Percentiles rank a stretch among this genome's conserved stretches.
Evolutionary conservation across 2,888 invertebrate genomes (phyloP).

Genomic region (Acrocyrtus sp.): DNA sequence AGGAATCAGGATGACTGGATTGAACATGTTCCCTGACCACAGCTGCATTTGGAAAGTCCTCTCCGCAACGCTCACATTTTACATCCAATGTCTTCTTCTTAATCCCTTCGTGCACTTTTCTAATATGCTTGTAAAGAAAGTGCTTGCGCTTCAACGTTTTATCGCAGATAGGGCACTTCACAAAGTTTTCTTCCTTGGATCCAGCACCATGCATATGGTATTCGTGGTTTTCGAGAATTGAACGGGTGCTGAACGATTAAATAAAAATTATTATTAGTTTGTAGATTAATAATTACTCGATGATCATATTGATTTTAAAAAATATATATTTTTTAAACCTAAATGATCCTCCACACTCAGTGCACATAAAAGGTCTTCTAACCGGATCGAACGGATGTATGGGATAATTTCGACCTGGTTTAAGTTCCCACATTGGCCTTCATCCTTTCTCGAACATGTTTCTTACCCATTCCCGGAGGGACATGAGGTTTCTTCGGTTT

Average conservation of each 20-base stretch:
- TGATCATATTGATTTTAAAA: too few relatives aligned
- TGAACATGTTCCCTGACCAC: slow-evolving; percentile 4
- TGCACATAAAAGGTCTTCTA: too few relatives aligned
- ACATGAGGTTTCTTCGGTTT: not conserved
- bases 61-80: slow-evolving; percentile 21
- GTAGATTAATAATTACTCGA: too few relatives aligned
- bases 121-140: not conserved
- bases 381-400: too few relatives aligned
- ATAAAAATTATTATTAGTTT: too few relatives aligned
- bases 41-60: not conserved
- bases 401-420: too few relatives aligned
- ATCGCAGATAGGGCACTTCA: slow-evolving; percentile 11
- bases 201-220: slow-evolving; percentile 31
- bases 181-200: slow-evolving; percentile 6
- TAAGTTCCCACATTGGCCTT: too few relatives aligned
- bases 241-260: too few relatives aligned
- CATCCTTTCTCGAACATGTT: too few relatives aligned
- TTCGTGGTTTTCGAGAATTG: slow-evolving; percentile 15
- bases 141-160: slow-evolving; percentile 15
- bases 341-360: too few relatives aligned
- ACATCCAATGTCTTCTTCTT: not conserved
- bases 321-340: too few relatives aligned
- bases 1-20: slow-evolving; percentile 9
- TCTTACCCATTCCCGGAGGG: too few relatives aligned
- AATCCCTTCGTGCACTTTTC: not conserved